Evolutionary conservation across 2,888 invertebrate species (phyloP), one percentile per base, ranked within the genome.

Genomic region (Sinohyriopsis cumingii): DNA sequence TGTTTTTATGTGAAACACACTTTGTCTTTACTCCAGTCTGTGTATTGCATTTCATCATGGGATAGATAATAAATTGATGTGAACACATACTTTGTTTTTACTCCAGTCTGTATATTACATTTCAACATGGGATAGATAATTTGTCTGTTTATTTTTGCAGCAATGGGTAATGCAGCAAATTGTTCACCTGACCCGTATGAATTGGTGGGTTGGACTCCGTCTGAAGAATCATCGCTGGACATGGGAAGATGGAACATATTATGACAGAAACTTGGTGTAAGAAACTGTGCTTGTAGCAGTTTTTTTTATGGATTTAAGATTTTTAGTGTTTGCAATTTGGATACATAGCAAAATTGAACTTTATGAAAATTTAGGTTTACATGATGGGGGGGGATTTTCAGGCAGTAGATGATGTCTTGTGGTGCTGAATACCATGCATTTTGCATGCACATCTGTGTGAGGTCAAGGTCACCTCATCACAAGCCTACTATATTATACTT

Each of bases 91-190:
- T n/a, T n/a, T 33, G 45, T 33, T 15, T 33, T 63, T 28, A 63
- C n/a, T 45, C 45, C 24, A 7, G 53, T 33, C 6, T 63, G 33
- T 53, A 1, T 61, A 22, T 28, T 15, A 24, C 9, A 24, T 24
- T 12, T 22, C 4, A 9, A 19, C 22, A 22, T 61, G 28, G 24
- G 25, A 28, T 61, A 28, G 25, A 25, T 65, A 20, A n/a, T 60
- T 55, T 33, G 15, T 45, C 15, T 15, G 45, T 45, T 45, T 45
- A 45, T 59, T 97, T 57, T 68, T 76, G n/a, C 68, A 82, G 82
- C 59, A 61, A 57, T 80, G 79, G 79, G 66, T 82, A 5, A 64
- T 55, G 3, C 54, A 61, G 3, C 66, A 78, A 53, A 57, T 80
- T 5, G 28, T 57, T 6, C 61, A 71, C 24, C 75, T 79, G 19